Evolutionary conservation across 1,140 invertebrate genomes (phyloP), one percentile per base, ranked within the genome.

Genomic region (Diachasmimorpha longicaudata): DNA sequence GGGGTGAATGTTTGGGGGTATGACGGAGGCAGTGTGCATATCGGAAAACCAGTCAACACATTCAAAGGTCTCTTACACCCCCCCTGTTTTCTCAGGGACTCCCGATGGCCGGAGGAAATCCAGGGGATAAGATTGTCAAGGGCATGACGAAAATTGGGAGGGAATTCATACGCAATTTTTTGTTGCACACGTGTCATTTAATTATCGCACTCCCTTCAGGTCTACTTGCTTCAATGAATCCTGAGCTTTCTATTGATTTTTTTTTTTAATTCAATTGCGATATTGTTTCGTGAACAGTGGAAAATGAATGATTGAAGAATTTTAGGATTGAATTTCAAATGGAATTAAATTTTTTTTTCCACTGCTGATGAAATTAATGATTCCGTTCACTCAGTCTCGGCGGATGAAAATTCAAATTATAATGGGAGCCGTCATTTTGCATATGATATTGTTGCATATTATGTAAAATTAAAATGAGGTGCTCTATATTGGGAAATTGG

Each of bases 21-120:
- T 48, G 2, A 75, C 13, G 52, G 68, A 52, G 44, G 69, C 19
- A 72, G 36, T 36, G 16, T 71, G 52, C 46, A 67, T 81, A 81
- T 84, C 81, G 84, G 81, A 80, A 84, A 84, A 84, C 79, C 80
- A 80, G 79, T 76, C 77, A 75, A 78, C 81, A 80, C 79, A 80
- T 82, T 78, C 79, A 74, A 63, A 58, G 36, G 73, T 72, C 78
- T 79, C 70, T 70, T 78, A 78, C 80, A 74, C 79, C 77, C 52
- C 67, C 42, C 71, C n/a, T n/a, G n/a, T 23, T 31, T 16, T 48
- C 70, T 21, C 36, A 67, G 2, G 5, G 68, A 55, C 39, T 21
- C 31, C 23, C 21, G 46, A 55, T 31, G 58, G 73, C 25, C 68
- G 44, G 75, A 72, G 73, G 63, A 48, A 70, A 78, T 75, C 75